Conservation (phyloP, 2,113 vertebrate species). For the Ailuropoda melanoleuca region DNA sequence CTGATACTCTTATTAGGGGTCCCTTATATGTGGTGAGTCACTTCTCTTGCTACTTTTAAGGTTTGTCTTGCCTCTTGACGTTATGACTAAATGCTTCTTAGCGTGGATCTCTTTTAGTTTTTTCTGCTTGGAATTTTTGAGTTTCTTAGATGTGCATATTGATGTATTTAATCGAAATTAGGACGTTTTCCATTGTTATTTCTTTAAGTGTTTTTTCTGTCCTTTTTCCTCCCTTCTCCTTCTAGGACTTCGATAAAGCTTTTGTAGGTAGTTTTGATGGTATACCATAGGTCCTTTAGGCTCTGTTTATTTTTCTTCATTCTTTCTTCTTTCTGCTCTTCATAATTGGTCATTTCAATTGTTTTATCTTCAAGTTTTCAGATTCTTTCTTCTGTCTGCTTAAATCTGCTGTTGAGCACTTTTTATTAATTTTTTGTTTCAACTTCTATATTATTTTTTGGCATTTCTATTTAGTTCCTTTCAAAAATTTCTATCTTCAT, state of each 20-base stretch:
- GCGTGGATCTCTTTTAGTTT: neutral
- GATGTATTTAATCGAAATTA: neutral
- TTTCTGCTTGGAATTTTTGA: neutral
- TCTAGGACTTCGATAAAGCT: neutral
- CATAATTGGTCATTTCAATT: neutral
- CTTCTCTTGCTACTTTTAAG: neutral
- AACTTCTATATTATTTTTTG: neutral
- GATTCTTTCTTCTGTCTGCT: neutral
- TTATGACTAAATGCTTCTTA: neutral
- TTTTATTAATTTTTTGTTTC: neutral
- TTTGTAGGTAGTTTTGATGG: neutral
- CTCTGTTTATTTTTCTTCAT: neutral
- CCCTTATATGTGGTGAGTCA: neutral
- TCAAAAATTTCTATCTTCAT: neutral
- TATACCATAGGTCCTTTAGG: neutral
- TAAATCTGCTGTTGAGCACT: neutral
- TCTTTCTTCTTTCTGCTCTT: neutral
- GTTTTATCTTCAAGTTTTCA: neutral
- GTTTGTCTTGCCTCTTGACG: neutral
- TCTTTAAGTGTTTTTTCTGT: neutral
- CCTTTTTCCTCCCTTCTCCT: neutral
- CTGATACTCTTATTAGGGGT: neutral
- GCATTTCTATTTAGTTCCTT: neutral
- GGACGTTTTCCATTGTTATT: neutral
- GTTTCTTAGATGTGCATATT: neutral